Evolutionary conservation across 2,888 invertebrate species (phyloP), one percentile per base, ranked within the genome.

Genomic region (Cryptocheilus praepositus): DNA sequence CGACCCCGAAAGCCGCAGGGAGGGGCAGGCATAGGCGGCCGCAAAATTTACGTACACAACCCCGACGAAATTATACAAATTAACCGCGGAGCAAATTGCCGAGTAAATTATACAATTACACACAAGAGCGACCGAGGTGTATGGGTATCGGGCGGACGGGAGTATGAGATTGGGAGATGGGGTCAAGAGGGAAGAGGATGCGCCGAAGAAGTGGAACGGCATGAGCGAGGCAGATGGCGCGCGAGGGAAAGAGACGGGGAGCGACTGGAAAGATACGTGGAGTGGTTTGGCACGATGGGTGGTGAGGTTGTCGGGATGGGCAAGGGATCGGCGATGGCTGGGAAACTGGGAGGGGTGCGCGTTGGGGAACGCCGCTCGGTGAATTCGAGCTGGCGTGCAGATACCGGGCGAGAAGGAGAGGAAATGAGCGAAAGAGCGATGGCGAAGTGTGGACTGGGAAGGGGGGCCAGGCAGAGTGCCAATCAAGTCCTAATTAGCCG

Each of bases 401-500:
- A 36, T 36, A 36, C 36, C n/a, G 53, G 3, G n/a, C 19, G 52
- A 22, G 52, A 18, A 19, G 52, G 52, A 52, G 52, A 52, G 18
- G 52, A 52, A 22, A 52, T 5, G 28, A 28, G 13, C 7, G 36
- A 36, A 11, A 53, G 25, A 25, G 53, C 16, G 8, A 16, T 49
- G 49, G 16, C 49, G 16, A 4, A 8, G n/a, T 2, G 16, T n/a
- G 49, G 49, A 49, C 2, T 13, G 13, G 49, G 18, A n/a, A 8
- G 18, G 49, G 18, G 2, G 49, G n/a, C n/a, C 16, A 49, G 49
- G 18, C 49, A 49, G 49, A 49, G 73, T 74, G 79, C 79, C 83
- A 85, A 86, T 86, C 85, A 77, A 83, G 82, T 77, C 79, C 81
- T 86, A 86, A 87, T 87, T 87, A 86, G 81, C 78, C 78, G 73